A percentile compares a stretch with the other conserved stretches of the same genome.
Conservation (phyloP, 1,140 invertebrate genomes). For the Psix sp. region DNA sequence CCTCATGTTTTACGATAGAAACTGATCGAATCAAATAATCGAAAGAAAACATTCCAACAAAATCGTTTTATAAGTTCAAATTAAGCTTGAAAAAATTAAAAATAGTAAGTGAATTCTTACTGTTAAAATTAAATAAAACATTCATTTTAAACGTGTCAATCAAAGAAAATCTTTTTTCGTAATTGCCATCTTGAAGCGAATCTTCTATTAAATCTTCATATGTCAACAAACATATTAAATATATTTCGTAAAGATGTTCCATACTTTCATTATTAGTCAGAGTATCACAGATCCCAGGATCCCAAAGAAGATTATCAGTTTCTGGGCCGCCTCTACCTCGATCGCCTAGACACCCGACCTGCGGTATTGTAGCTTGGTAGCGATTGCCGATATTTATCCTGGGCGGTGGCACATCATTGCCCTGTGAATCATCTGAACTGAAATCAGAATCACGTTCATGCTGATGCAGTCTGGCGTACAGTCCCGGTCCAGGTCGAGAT, state of each 20-base stretch:
- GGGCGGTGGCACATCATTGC: constrained; percentile 74
- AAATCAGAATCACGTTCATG: constrained; percentile 72
- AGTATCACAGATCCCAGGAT: constrained; percentile 85
- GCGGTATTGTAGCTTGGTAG: constrained; percentile 91
- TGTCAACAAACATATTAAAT: too few relatives aligned
- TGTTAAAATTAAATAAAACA: too few relatives aligned
- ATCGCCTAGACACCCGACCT: constrained; percentile 76
- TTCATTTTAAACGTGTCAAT: too few relatives aligned
- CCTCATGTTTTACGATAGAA: too few relatives aligned
- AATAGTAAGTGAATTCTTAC: too few relatives aligned
- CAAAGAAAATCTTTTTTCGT: too few relatives aligned
- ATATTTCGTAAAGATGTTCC: constrained; percentile 8
- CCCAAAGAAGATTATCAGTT: constrained; percentile 89
- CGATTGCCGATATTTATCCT: constrained; percentile 93
- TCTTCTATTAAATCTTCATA: too few relatives aligned
- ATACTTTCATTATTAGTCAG: constrained; percentile 87
- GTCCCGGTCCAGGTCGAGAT: constrained; percentile 88
- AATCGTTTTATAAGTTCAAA: too few relatives aligned
- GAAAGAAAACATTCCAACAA: too few relatives aligned
- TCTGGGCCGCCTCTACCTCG: constrained; percentile 71
- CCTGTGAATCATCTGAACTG: constrained; percentile 74
- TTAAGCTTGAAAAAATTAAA: too few relatives aligned
- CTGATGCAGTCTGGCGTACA: constrained; percentile 83
- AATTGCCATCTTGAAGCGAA: too few relatives aligned
- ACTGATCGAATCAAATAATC: too few relatives aligned